Conservation (phyloP, 2,113 vertebrate species). For the Epinephelus moara region DNA sequence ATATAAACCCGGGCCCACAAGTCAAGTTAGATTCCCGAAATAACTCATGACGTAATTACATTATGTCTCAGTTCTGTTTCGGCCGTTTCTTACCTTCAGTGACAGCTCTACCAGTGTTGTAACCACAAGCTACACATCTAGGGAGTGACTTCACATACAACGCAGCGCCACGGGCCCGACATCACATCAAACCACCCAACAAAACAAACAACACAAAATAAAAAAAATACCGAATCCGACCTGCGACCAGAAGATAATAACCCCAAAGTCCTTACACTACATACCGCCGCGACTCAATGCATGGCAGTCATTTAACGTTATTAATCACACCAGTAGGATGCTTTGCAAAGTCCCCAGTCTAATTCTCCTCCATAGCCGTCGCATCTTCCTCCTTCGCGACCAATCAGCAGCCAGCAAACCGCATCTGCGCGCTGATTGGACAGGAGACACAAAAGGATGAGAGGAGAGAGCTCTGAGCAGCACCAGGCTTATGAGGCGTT, state of each 20-base stretch:
- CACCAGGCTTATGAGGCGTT: constrained; percentile 38
- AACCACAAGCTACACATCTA: constrained; percentile 58
- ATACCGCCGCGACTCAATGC: neutral
- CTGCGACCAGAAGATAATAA: rapidly evolving
- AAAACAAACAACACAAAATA: constrained; percentile 1
- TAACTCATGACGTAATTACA: no score
- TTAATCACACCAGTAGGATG: constrained; percentile 26
- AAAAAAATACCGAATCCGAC: neutral
- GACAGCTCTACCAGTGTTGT: constrained; percentile 30
- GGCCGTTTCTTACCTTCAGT: constrained; percentile 51
- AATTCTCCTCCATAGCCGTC: constrained; percentile 55
- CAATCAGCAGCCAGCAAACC: constrained; percentile 56
- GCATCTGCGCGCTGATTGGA: constrained; percentile 71
- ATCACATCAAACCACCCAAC: constrained; percentile 31
- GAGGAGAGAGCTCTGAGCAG: constrained; percentile 56
- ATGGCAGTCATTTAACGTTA: neutral
- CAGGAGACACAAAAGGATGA: constrained; percentile 75
- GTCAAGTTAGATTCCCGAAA: neutral
- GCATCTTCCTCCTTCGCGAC: constrained; percentile 75
- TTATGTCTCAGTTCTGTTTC: neutral
- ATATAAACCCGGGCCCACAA: neutral
- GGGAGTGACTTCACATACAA: constrained; percentile 61
- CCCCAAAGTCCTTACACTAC: neutral
- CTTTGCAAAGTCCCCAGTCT: constrained; percentile 43
- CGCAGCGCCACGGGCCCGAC: constrained; percentile 55